Base-by-base conservation (phyloP, 1,140 invertebrate species). In the Atta cephalotes region DNA sequence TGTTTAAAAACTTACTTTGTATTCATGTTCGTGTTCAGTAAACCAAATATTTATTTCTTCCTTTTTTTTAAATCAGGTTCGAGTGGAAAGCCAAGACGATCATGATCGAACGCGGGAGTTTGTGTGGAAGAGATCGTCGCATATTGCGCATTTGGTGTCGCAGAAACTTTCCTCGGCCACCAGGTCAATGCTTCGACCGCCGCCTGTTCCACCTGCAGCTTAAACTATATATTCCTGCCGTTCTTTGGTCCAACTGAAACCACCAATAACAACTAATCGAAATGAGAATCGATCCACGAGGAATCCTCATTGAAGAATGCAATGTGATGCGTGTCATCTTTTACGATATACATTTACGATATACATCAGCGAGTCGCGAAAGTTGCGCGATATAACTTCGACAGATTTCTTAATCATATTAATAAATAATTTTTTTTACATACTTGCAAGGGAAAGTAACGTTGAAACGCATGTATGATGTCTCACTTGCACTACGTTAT, bases 51-150 rank as follows among this genome's bases (percentile, higher is more conserved):
- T 39, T 39, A 39, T 49, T 70, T 80, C 16, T 56, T 35, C 28
- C 60, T 28, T 25, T 66, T 45, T 51, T 45, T 35, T 86, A 5
- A 72, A 89, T 66, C 93, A 98, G 97, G 97, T 98, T 21, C 96
- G 97, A 88, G 97, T 98, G 18, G 97, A 98, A 87, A 98, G 97
- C 94, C 95, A 96, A 49, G 97, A 97, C 91, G 97, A 98, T 92
- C 97, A 98, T 89, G 97, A 98, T 93, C 96, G 97, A 91, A 98
- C 97, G 5, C 96, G 97, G 70, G 97, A 98, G 93, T 97, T 97
- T 87, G 97, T 98, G 14, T 98, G 98, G 97, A 97, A 96, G 89
- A 96, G 97, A 88, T 98, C 97, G 74, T 96, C 97, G 0, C 96
- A 97, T 91, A 98, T 98, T 79, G 97, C 98, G 18, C 97, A 97